phyloP scores from a whole-genome alignment of 2,888 invertebrate species.

The Timema podura region DNA sequence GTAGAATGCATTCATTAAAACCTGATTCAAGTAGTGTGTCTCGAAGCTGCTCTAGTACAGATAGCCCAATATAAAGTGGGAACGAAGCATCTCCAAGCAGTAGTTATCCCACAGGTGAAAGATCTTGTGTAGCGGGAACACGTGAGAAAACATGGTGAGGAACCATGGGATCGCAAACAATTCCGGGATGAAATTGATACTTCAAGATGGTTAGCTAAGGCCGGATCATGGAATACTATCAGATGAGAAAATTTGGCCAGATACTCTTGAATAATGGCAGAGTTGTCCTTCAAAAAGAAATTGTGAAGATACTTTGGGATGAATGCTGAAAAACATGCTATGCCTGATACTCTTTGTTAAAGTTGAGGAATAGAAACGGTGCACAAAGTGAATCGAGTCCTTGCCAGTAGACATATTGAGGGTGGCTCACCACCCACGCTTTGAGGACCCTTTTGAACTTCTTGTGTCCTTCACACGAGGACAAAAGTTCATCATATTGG shows the following conservation, averaged over 20 bases:
- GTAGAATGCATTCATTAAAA: slow-evolving; percentile 96
- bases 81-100: slow-evolving; percentile 89
- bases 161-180: slow-evolving; percentile 99
- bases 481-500: slow-evolving; percentile 94
- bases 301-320: slow-evolving; percentile 95
- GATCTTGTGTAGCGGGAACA: slow-evolving; percentile 96
- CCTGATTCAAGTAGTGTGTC: slow-evolving; percentile 81
- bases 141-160: slow-evolving; percentile 97
- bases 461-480: slow-evolving; percentile 87
- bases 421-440: slow-evolving; percentile 93
- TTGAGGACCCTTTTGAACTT: slow-evolving; percentile 91
- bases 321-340: slow-evolving; percentile 93
- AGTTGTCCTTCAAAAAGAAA: slow-evolving; percentile 97
- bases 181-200: slow-evolving; percentile 94
- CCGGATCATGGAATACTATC: slow-evolving; percentile 92
- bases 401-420: slow-evolving; percentile 99
- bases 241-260: slow-evolving; percentile 94
- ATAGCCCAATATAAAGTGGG: slow-evolving; percentile 91
- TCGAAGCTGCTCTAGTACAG: slow-evolving; percentile 83
- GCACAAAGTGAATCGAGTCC: slow-evolving; percentile 97
- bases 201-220: slow-evolving; percentile 82
- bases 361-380: slow-evolving; percentile 94
- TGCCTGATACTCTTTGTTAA: slow-evolving; percentile 93
- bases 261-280: slow-evolving; percentile 95
- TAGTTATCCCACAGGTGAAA: slow-evolving; percentile 97